Base-by-base conservation (phyloP, 2,888 invertebrate genomes). In the Acanthosepion lycidas region DNA sequence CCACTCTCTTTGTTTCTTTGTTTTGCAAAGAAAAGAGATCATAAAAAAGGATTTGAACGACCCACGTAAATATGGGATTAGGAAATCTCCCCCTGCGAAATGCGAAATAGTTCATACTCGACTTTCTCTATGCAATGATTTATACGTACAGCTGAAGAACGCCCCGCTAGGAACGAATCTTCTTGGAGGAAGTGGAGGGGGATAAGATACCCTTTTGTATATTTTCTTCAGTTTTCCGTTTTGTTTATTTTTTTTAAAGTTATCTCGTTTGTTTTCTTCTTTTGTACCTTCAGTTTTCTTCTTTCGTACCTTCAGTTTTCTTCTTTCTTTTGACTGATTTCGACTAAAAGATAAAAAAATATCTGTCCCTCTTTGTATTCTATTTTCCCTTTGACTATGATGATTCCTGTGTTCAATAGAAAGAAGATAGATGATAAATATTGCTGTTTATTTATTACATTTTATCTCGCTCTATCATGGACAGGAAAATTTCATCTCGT, bases 381-480 rank as follows among this genome's bases (percentile, higher is more conserved):
- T 51, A 8, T 51, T 15, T 51, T 51, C 51, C 15, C 51, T 51
- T 51, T 51, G 51, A 51, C 51, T 12, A 5, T 51, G 51, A 51
- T 12, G 51, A 51, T 12, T 8, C 51, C 51, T 42, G 15, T 51
- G 51, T 51, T 51, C 51, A 51, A 51, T 8, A 51, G 51, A 51
- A 51, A 12, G 15, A 15, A 51, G 51, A 51, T 15, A 51, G 15
- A 51, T 8, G 51, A 51, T 8, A 51, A 51, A 51, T 51, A 51
- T 42, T 42, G 42, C 42, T 42, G 42, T 42, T 42, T 42, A 42
- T 42, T 42, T 42, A 42, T 51, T 12, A 51, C 51, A 12, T 51
- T 51, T 51, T 51, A 12, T 51, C 95, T 95, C 91, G 59, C 64
- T 78, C 94, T 94, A 64, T 55, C 91, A 48, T 94, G 28, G 51